Conservation (phyloP, 2,888 invertebrate genomes). For the Acronicta alni region DNA sequence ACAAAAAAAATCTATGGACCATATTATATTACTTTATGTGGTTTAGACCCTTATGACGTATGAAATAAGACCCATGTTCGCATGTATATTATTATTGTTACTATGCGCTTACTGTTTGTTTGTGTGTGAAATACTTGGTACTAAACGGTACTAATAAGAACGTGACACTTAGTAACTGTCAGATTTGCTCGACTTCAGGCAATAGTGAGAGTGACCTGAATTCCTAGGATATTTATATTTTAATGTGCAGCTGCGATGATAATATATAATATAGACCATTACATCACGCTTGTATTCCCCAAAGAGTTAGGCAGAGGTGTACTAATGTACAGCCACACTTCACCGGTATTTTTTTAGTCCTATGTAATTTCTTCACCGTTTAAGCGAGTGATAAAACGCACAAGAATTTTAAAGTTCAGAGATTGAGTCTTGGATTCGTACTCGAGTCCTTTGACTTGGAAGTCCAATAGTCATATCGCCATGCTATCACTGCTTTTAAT, state of each 20-base stretch:
- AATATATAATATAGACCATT: not conserved
- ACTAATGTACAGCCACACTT: no score
- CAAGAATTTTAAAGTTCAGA: no score
- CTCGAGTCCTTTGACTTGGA: no score
- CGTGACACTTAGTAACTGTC: conserved; percentile 28
- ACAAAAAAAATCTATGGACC: not conserved
- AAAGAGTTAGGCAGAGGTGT: no score
- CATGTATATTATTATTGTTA: not conserved
- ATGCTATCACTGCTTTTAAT: no score
- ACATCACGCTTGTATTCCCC: no score
- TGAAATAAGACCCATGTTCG: conserved; percentile 1
- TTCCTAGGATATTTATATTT: not conserved
- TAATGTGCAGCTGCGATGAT: not conserved
- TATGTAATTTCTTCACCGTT: no score
- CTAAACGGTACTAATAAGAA: conserved; percentile 33
- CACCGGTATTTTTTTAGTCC: no score
- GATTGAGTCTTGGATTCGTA: no score
- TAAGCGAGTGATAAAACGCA: no score
- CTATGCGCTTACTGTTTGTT: not conserved
- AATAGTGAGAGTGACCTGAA: conserved; percentile 8
- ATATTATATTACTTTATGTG: no score
- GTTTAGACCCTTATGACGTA: not conserved
- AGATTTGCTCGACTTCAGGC: conserved; percentile 5
- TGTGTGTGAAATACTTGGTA: conserved; percentile 12
- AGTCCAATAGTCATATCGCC: no score